Evolutionary conservation across 2,888 invertebrate species (phyloP), one percentile per base, ranked within the genome.

Genomic region (Phalera bucephala): DNA sequence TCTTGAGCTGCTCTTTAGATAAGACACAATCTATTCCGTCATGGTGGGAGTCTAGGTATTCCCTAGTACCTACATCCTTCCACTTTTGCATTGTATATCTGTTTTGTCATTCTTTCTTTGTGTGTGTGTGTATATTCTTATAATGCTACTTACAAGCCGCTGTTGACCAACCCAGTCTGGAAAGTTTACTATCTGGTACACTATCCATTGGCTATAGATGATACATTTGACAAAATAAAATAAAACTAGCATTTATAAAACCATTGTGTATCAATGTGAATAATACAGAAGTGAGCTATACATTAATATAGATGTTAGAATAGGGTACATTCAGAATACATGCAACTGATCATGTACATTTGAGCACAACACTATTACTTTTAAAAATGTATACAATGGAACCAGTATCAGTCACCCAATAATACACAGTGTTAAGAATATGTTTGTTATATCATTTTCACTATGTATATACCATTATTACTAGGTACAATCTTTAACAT

Each of bases 281-380:
- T 86, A 84, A 81, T 86, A 87, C 85, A 88, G 77, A 73, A 72
- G 77, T 82, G 78, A 85, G 71, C 81, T 85, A 86, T 86, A 85
- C 78, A 86, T 83, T 23, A 9, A 23, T 79, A 82, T 78, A 73
- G 57, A 72, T 66, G 52, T 70, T 72, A 64, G 59, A 65, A 62
- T 72, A 72, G 81, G 81, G 80, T 80, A 84, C 84, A 85, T 76
- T 54, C 80, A 81, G 72, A 52, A 29, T 45, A 61, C 64, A n/a
- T 42, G 25, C 27, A 45, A 40, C 22, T 32, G 38, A 55, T 45
- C 38, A 41, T 39, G 53, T 45, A 40, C 40, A 44, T 54, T 67
- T 66, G 60, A 69, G 65, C 66, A 67, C 55, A 60, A 45, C 41
- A 56, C 50, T 46, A 50, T 47, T 48, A 31, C 34, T 4, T 33